These are phyloP conservation scores for Taenioides sp. DNA, from an alignment of 2,797 vertebrate genomes.

Conservation along the genomic window DNA sequence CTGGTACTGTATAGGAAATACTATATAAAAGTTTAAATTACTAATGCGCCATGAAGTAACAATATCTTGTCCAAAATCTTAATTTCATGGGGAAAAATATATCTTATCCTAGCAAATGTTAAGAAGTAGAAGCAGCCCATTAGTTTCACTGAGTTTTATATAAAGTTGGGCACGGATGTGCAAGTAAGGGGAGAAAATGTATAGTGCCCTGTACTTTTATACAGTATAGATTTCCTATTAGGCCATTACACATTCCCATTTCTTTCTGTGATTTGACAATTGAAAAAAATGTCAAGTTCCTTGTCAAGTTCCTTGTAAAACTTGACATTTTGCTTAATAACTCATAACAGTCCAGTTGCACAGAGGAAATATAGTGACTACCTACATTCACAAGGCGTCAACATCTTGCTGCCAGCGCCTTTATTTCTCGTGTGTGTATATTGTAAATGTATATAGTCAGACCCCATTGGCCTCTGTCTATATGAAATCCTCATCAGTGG, in stretches of 20 bases:
- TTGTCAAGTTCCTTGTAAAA: background rate
- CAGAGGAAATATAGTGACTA: background rate
- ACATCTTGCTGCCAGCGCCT: constrained; percentile 19
- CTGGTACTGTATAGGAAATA: background rate
- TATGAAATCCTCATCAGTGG: constrained; percentile 58
- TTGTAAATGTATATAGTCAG: constrained; percentile 47
- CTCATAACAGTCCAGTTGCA: background rate
- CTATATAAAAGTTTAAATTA: background rate
- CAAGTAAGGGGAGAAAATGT: background rate
- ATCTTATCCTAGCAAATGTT: background rate
- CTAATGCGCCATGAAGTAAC: background rate
- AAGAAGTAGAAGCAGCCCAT: background rate
- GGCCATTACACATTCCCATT: background rate
- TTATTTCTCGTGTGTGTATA: constrained; percentile 28
- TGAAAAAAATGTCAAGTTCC: too few relatives aligned
- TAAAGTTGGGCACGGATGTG: background rate
- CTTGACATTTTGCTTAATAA: constrained; percentile 1
- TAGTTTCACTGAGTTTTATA: background rate
- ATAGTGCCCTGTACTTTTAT: background rate
- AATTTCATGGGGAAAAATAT: too few relatives aligned
- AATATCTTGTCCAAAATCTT: background rate
- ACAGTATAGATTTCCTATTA: background rate
- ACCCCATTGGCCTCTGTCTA: constrained; percentile 44
- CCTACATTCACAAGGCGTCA: constrained; percentile 13
- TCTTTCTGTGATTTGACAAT: background rate